These are phyloP conservation scores for Yponomeuta sedellus DNA, from an alignment of 2,888 invertebrate species.

Conservation along the genomic window DNA sequence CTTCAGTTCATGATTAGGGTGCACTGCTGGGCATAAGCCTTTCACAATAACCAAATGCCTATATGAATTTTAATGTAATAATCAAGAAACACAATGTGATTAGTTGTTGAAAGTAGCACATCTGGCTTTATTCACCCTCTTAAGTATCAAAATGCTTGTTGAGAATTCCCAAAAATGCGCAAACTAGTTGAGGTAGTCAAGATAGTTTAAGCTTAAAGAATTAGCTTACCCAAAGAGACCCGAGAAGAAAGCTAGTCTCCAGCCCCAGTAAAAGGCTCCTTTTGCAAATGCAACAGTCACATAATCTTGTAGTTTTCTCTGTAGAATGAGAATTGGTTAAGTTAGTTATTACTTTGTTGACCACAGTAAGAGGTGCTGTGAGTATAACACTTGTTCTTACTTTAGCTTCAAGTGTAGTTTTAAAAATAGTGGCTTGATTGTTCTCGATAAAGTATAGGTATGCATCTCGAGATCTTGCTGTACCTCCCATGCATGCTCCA, in stretches of 20 bases:
- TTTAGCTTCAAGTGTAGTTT: conserved; percentile 81
- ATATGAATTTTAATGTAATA: too few relatives aligned
- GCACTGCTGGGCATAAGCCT: too few relatives aligned
- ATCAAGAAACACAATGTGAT: too few relatives aligned
- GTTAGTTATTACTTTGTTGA: background rate
- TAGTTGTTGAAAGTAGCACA: too few relatives aligned
- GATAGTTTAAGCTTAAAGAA: background rate
- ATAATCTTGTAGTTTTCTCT: conserved; percentile 83
- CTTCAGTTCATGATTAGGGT: too few relatives aligned
- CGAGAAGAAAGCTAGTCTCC: conserved; percentile 81
- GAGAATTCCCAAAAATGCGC: too few relatives aligned
- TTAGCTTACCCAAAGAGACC: conserved; percentile 78
- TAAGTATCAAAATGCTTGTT: too few relatives aligned
- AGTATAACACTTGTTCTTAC: conserved; percentile 42
- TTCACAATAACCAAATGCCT: too few relatives aligned
- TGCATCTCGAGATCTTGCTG: conserved; percentile 74
- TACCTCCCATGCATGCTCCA: conserved; percentile 81
- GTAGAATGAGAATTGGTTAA: conserved; percentile 31
- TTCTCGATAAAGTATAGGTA: conserved; percentile 82
- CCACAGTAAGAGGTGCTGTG: background rate
- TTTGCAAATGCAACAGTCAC: conserved; percentile 82
- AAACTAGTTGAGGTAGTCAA: too few relatives aligned
- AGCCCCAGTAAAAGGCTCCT: conserved; percentile 83
- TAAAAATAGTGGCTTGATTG: conserved; percentile 84
- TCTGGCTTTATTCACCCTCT: too few relatives aligned